phyloP scores from a whole-genome alignment of 2,888 invertebrate species.

The Allygus modestus region DNA sequence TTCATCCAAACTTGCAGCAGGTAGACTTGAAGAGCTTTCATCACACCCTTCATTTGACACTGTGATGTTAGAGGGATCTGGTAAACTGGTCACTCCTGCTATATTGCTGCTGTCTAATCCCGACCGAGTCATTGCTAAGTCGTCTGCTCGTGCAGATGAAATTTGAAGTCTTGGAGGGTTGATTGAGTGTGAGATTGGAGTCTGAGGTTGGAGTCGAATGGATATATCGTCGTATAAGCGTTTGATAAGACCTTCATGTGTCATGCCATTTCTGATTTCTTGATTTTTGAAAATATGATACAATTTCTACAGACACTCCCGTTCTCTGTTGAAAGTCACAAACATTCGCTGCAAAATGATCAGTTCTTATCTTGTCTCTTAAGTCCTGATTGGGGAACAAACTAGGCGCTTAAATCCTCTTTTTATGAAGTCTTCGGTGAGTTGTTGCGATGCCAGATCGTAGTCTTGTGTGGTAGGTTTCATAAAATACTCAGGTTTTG shows the following conservation, averaged over 20 bases:
- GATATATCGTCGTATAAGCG: not conserved
- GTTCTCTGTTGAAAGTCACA: not conserved
- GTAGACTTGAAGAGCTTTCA: too few relatives aligned
- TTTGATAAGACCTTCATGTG: not conserved
- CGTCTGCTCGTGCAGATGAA: too few relatives aligned
- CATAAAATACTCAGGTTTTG: slow-evolving; percentile 6
- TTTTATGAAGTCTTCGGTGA: not conserved
- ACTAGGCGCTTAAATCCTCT: slow-evolving; percentile 5
- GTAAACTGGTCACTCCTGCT: too few relatives aligned
- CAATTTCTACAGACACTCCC: not conserved
- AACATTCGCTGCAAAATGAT: not conserved
- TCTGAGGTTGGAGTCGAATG: not conserved
- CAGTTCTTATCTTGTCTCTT: not conserved
- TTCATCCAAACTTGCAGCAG: too few relatives aligned
- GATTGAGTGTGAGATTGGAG: too few relatives aligned
- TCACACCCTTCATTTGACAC: too few relatives aligned
- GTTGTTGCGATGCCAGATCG: not conserved
- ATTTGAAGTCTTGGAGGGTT: too few relatives aligned
- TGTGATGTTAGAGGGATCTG: too few relatives aligned
- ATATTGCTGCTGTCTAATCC: too few relatives aligned
- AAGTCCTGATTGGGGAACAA: not conserved
- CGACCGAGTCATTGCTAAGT: too few relatives aligned
- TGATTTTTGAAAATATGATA: not conserved
- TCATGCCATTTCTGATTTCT: not conserved
- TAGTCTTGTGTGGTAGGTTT: not conserved